These are phyloP conservation scores for Neria commutata DNA, from an alignment of 2,888 invertebrate species.

Conservation along the genomic window DNA sequence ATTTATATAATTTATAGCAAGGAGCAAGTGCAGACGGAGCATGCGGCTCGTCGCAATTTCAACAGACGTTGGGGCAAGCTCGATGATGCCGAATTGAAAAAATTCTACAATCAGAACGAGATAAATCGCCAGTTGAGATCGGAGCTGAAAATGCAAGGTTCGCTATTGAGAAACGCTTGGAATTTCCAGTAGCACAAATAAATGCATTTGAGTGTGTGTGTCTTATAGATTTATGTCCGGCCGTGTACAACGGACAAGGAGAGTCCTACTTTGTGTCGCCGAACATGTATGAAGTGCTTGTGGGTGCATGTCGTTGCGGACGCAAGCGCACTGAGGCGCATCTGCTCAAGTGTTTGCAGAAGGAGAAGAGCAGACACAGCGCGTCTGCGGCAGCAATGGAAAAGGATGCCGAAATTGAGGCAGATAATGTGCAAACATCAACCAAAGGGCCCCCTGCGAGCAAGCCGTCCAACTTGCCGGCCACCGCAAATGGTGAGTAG, in stretches of 20 bases:
- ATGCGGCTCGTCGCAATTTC: constrained; percentile 51
- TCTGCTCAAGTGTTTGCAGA: constrained; percentile 56
- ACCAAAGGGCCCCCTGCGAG: constrained; percentile 1
- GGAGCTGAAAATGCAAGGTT: constrained; percentile 34
- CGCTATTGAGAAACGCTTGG: background rate
- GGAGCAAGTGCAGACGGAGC: constrained; percentile 54
- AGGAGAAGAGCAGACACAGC: constrained; percentile 43
- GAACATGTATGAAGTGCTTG: constrained; percentile 51
- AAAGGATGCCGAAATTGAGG: background rate
- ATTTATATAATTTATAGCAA: constrained; percentile 58
- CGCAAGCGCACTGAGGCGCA: constrained; percentile 49
- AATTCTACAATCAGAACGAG: constrained; percentile 54
- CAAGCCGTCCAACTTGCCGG: constrained; percentile 36
- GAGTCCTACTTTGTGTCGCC: constrained; percentile 54
- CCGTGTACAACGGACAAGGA: constrained; percentile 45
- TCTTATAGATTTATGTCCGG: constrained; percentile 41
- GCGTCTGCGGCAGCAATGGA: background rate
- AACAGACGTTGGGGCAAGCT: constrained; percentile 48
- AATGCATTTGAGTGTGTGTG: constrained; percentile 5
- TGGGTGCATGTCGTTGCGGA: constrained; percentile 57
- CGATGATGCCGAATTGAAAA: constrained; percentile 39
- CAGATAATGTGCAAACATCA: background rate
- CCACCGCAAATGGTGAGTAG: constrained; percentile 52
- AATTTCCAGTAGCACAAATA: background rate
- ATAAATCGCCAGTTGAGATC: constrained; percentile 40